Percentiles rank a stretch among this genome's conserved stretches.
Evolutionary conservation across 1,140 invertebrate species (phyloP).

Genomic region (Phthorimaea operculella): DNA sequence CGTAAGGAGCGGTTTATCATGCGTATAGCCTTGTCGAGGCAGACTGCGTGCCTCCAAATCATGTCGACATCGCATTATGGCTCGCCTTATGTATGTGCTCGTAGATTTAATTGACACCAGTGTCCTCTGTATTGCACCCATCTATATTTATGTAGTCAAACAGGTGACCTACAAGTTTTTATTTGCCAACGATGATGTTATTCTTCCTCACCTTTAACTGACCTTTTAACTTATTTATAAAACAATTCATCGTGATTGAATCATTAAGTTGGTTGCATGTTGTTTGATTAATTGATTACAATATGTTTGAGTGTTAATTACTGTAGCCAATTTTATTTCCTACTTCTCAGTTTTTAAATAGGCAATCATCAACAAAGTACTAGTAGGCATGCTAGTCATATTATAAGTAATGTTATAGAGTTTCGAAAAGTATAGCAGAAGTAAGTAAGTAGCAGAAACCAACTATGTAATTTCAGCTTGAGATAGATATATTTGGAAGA

Average conservation of each 20-base stretch:
- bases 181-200: constrained; percentile 11
- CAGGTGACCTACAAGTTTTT: constrained; percentile 13
- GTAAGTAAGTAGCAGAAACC: no score
- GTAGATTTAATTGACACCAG: not conserved
- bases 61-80: not conserved
- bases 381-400: no score
- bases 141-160: not conserved
- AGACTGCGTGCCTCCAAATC: constrained; percentile 25
- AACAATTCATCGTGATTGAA: constrained; percentile 14
- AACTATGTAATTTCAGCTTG: no score
- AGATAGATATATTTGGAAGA: no score
- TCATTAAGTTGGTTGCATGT: constrained; percentile 11
- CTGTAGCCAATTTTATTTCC: no score
- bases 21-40: constrained; percentile 20
- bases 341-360: no score
- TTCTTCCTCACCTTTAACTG: constrained; percentile 12
- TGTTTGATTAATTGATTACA: not conserved
- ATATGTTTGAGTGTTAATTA: no score
- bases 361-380: no score
- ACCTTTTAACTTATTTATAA: constrained; percentile 16
- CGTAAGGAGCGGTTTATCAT: not conserved
- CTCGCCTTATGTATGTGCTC: not conserved
- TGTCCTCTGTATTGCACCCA: not conserved
- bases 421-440: no score
- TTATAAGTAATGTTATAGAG: no score